Base-by-base conservation (phyloP, 2,888 invertebrate species). In the Eupeodes latifasciatus region DNA sequence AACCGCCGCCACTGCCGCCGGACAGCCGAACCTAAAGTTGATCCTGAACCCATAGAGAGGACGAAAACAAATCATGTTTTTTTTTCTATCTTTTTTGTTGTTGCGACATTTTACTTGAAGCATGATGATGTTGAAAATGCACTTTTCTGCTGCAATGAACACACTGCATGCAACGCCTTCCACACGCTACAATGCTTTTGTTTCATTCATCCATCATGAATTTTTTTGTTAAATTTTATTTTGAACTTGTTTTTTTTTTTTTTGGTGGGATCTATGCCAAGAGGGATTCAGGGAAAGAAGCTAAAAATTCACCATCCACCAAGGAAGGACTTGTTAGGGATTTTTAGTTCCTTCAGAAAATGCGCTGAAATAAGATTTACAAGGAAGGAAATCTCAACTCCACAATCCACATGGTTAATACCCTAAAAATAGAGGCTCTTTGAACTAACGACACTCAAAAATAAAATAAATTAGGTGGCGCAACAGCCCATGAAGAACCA, bases 81-180 rank as follows among this genome's bases (percentile, higher is more conserved):
- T 34, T 9, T 36, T 61, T 14, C 19, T 1, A 40, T 40, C 9
- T 69, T 81, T 78, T 64, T 51, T 76, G 51, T 80, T 76, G 59
- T 80, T 76, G 59, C 76, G 75, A 76, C 83, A 82, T 86, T 74
- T 74, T 72, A 77, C 81, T 75, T 71, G 49, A 44, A 72, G 44
- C 36, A 66, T 47, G 59, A 72, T 59, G 78, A 82, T 74, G 81
- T 62, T 55, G 84, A 84, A 88, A 88, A 84, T 88, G 88, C 88
- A 88, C 78, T 88, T 88, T 88, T 88, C 84, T 88, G 84, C 88
- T 84, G 88, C 88, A 88, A 74, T 88, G 84, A 84, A 36, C 81
- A 81, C 64, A 59, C 57, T 81, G 57, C 74, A 74, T 81, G 83
- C 77, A 76, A 79, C 86, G 86, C 71, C 86, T 62, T 59, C 82